Conservation (phyloP, 2,797 vertebrate genomes). For the Pelodytes ibericus region DNA sequence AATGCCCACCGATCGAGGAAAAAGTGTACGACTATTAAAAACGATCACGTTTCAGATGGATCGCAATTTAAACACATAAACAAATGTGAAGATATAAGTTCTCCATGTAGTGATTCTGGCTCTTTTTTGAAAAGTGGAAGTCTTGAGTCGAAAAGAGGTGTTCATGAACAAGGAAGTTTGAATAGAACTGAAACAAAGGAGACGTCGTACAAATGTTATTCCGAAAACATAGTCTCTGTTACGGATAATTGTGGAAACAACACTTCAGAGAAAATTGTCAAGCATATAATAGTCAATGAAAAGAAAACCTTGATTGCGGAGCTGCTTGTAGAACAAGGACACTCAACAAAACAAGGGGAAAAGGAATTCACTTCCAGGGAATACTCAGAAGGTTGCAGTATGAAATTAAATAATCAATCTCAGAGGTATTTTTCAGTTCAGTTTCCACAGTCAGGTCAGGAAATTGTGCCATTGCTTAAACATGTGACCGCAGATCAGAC, state of each 20-base stretch:
- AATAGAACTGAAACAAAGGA: slow-evolving; percentile 52
- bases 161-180: slow-evolving; percentile 38
- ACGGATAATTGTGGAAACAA: slow-evolving; percentile 47
- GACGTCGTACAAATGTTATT: slow-evolving; percentile 41
- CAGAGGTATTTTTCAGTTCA: slow-evolving; percentile 60
- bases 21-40: slow-evolving; percentile 48
- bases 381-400: slow-evolving; percentile 55
- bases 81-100: slow-evolving; percentile 58
- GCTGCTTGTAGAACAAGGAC: slow-evolving; percentile 70
- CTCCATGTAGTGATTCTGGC: slow-evolving; percentile 47
- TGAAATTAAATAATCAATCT: slow-evolving; percentile 57
- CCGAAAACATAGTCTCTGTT: slow-evolving; percentile 47
- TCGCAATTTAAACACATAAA: slow-evolving; percentile 56
- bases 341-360: slow-evolving; percentile 66
- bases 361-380: slow-evolving; percentile 44
- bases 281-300: slow-evolving; percentile 52
- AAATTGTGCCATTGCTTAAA: slow-evolving; percentile 72
- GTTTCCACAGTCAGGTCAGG: slow-evolving; percentile 56
- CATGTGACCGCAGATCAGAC: slow-evolving; percentile 64
- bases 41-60: slow-evolving; percentile 55
- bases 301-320: slow-evolving; percentile 67
- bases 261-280: slow-evolving; percentile 58
- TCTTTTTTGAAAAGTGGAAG: slow-evolving; percentile 63
- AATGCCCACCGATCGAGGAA: slow-evolving; percentile 50
- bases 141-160: slow-evolving; percentile 48